These are phyloP conservation scores for Cynoglossus semilaevis DNA, from an alignment of 2,113 vertebrate species.

Conservation along the genomic window DNA sequence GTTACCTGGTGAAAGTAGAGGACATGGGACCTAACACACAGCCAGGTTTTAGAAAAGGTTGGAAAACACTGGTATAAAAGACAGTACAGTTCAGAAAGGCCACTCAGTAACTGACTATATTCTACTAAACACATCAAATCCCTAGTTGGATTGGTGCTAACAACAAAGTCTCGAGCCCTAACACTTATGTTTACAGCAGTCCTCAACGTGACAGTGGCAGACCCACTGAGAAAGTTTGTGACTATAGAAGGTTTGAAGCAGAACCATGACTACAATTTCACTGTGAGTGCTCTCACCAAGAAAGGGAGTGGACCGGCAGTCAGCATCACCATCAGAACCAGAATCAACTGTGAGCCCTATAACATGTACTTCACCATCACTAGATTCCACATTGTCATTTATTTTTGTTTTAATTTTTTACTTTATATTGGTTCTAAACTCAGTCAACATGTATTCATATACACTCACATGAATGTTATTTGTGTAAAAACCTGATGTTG, in stretches of 20 bases:
- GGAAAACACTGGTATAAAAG: not conserved
- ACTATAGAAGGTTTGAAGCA: constrained; percentile 43
- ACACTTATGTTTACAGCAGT: not conserved
- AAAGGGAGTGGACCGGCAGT: constrained; percentile 42
- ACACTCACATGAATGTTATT: too few species aligned
- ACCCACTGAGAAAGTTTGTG: constrained; percentile 50
- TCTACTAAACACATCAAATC: too few species aligned
- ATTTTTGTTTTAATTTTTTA: not conserved
- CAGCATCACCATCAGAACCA: constrained; percentile 44
- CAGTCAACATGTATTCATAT: too few species aligned
- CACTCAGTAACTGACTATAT: too few species aligned
- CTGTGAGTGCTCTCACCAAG: constrained; percentile 51
- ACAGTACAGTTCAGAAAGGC: too few species aligned
- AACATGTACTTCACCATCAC: not conserved
- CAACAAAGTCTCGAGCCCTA: too few species aligned
- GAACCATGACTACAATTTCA: constrained; percentile 39
- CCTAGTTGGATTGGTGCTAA: too few species aligned
- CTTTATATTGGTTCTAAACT: too few species aligned
- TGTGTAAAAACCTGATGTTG: too few species aligned
- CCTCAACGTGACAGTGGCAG: constrained; percentile 8
- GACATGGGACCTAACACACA: not conserved
- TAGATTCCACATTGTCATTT: not conserved
- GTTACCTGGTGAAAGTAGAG: constrained; percentile 53
- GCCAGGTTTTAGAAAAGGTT: constrained; percentile 5
- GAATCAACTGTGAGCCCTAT: constrained; percentile 44